Conservation (phyloP, 2,888 invertebrate genomes). For the Drosophila crucigera region DNA sequence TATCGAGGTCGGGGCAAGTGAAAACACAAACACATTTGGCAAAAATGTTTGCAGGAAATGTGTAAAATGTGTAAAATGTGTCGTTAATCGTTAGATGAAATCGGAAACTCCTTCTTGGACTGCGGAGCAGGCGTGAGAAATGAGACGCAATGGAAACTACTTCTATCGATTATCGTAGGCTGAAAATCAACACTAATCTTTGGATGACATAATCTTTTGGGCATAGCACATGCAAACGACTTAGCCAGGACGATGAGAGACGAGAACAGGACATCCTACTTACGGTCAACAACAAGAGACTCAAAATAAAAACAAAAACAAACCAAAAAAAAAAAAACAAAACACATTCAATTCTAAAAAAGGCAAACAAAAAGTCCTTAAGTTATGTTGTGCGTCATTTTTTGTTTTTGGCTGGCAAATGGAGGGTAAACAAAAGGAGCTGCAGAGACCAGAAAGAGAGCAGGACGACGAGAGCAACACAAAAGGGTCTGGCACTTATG, state of each 20-base stretch:
- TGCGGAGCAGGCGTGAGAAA: constrained; percentile 71
- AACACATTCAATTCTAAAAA: constrained; percentile 68
- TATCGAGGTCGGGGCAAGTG: constrained; percentile 54
- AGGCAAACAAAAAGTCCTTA: constrained; percentile 85
- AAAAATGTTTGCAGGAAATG: constrained; percentile 62
- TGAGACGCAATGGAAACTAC: constrained; percentile 65
- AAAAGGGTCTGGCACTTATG: constrained; percentile 68
- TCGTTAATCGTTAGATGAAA: constrained; percentile 60
- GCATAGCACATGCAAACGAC: constrained; percentile 71
- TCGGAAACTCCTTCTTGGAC: constrained; percentile 58
- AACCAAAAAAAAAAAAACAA: constrained; percentile 1
- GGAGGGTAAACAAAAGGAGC: constrained; percentile 63
- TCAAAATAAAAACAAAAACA: constrained; percentile 19
- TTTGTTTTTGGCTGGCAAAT: constrained; percentile 66
- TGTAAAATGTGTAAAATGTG: constrained; percentile 67
- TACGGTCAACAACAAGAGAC: constrained; percentile 45
- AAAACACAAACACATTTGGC: constrained; percentile 69
- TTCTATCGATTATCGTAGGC: constrained; percentile 46
- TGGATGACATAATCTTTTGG: constrained; percentile 74
- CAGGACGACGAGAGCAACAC: constrained; percentile 30
- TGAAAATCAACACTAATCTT: constrained; percentile 64
- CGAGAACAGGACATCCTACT: constrained; percentile 78
- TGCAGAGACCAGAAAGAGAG: constrained; percentile 35
- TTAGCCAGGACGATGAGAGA: constrained; percentile 50
- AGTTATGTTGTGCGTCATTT: constrained; percentile 82